phyloP scores from a whole-genome alignment of 2,797 vertebrate genomes.

The Brotula barbata region DNA sequence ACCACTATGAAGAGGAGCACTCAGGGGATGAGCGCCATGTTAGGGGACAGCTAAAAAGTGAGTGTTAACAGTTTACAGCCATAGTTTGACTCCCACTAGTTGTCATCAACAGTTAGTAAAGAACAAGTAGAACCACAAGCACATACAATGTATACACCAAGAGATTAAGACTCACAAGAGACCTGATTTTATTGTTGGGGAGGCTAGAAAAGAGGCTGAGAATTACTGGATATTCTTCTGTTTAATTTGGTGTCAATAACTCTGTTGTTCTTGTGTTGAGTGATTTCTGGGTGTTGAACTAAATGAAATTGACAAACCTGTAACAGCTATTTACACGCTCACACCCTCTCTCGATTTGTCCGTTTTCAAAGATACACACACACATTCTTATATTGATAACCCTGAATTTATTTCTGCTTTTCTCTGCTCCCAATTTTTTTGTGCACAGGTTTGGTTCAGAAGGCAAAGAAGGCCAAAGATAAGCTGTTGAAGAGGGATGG shows the following conservation, averaged over 20 bases:
- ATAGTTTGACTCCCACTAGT: background rate
- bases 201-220: too few species aligned
- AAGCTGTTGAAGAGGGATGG: constrained; percentile 91
- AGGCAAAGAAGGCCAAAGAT: constrained; percentile 96
- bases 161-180: too few species aligned
- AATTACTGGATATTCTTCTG: too few species aligned
- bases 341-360: too few species aligned
- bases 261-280: too few species aligned
- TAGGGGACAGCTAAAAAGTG: constrained; percentile 90
- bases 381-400: background rate
- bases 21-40: constrained; percentile 88
- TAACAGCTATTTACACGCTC: too few species aligned
- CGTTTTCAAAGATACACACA: background rate
- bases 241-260: too few species aligned
- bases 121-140: background rate
- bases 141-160: too few species aligned
- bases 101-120: background rate
- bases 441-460: constrained; percentile 90
- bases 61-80: constrained; percentile 51
- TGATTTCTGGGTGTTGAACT: too few species aligned
- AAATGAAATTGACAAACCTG: too few species aligned
- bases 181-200: too few species aligned
- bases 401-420: background rate
- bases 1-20: constrained; percentile 97
- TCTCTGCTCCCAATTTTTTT: constrained; percentile 27